Percentiles rank a stretch among this genome's conserved stretches.
These are phyloP conservation scores for Drosophila biarmipes DNA, from an alignment of 1,140 invertebrate genomes.

Conservation along the genomic window DNA sequence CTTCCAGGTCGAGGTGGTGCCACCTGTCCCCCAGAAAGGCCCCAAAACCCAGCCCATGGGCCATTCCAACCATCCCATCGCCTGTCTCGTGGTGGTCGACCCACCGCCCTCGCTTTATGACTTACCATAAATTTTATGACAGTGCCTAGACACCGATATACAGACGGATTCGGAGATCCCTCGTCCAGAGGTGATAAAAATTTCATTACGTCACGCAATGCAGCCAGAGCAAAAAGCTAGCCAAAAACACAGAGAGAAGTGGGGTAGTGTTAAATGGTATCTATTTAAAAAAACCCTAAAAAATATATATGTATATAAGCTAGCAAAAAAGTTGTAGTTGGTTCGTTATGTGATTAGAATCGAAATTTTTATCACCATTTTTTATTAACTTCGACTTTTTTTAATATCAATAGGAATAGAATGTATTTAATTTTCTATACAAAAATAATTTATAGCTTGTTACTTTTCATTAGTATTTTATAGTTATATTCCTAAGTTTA, in stretches of 20 bases:
- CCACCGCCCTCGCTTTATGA: slow-evolving; percentile 64
- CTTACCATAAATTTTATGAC: slow-evolving; percentile 78
- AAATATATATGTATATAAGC: not conserved
- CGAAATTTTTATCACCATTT: no score
- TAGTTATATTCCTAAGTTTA: no score
- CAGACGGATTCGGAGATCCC: slow-evolving; percentile 40
- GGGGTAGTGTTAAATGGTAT: no score
- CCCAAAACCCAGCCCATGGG: slow-evolving; percentile 16
- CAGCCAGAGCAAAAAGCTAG: slow-evolving; percentile 16
- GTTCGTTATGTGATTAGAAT: no score
- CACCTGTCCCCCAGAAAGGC: slow-evolving; percentile 42
- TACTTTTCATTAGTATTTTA: no score
- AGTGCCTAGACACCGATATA: slow-evolving; percentile 68
- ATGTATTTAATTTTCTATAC: no score
- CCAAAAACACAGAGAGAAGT: slow-evolving; percentile 2
- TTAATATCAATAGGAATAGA: no score
- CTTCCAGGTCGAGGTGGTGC: not conserved
- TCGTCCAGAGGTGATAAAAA: slow-evolving; percentile 73
- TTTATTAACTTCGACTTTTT: no score
- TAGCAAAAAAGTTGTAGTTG: not conserved
- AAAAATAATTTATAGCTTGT: no score
- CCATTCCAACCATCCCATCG: slow-evolving; percentile 15
- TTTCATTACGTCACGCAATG: slow-evolving; percentile 79
- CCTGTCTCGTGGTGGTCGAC: slow-evolving; percentile 7
- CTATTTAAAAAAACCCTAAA: no score